phyloP scores from a whole-genome alignment of 1,140 invertebrate genomes.

The Drosophila bocqueti region DNA sequence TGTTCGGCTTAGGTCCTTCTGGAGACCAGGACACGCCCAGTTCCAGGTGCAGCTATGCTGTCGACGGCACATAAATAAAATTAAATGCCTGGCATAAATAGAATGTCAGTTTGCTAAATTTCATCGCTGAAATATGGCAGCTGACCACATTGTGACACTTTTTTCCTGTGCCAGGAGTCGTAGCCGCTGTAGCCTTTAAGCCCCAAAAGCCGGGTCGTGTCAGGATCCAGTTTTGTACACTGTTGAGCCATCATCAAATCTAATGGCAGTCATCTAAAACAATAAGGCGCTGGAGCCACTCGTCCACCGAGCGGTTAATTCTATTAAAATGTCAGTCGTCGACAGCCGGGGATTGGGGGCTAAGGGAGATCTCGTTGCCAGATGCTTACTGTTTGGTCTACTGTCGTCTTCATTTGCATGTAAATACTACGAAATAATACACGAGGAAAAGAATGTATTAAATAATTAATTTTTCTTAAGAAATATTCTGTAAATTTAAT shows the following conservation, averaged over 20 bases:
- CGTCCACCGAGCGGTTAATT: constrained; percentile 63
- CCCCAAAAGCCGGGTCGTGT: constrained; percentile 25
- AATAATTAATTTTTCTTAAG: too few relatives aligned
- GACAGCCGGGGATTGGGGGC: constrained; percentile 13
- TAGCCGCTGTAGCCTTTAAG: constrained; percentile 39
- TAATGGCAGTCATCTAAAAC: constrained; percentile 67
- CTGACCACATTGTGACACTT: constrained; percentile 33
- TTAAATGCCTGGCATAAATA: constrained; percentile 52
- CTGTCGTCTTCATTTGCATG: constrained; percentile 69
- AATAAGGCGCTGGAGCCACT: constrained; percentile 44
- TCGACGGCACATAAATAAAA: constrained; percentile 55
- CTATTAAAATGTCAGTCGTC: constrained; percentile 70
- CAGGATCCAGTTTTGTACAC: constrained; percentile 27
- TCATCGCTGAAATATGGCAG: constrained; percentile 42
- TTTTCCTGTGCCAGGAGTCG: constrained; percentile 13
- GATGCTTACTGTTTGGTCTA: constrained; percentile 29
- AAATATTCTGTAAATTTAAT: too few relatives aligned
- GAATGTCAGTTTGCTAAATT: constrained; percentile 35
- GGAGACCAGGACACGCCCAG: constrained; percentile 14
- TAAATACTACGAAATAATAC: constrained; percentile 37
- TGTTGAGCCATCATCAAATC: constrained; percentile 53
- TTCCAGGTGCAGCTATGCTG: constrained; percentile 33
- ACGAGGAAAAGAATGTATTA: too few relatives aligned
- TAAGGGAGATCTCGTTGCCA: constrained; percentile 22
- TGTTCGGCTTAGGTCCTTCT: constrained; percentile 25